Base-by-base conservation (phyloP, 2,888 invertebrate genomes). In the Busseola fusca region DNA sequence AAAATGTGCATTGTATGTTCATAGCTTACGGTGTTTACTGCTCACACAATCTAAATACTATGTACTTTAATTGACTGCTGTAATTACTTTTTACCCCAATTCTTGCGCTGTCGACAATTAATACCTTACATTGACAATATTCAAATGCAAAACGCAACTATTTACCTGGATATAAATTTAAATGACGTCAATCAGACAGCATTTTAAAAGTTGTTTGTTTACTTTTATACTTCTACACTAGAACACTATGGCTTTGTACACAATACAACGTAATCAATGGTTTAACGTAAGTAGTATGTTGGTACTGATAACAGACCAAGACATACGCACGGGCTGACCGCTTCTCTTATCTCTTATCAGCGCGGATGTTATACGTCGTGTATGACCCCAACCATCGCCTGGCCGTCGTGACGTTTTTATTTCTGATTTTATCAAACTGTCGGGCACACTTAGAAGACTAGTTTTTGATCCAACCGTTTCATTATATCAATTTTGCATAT, bases 341-440 rank as follows among this genome's bases (percentile, higher is more conserved):
- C 80, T 82, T 83, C 86, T 74, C 84, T 87, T 89, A 90, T 90
- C 91, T 77, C 81, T 86, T 91, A 91, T 92, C 91, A 86, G 88
- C 76, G 78, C 85, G 88, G 87, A 88, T 87, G 88, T 88, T 84
- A 89, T 89, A 86, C 88, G 83, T 86, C 86, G 85, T 82, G 82
- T 85, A 81, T 89, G 90, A 92, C 92, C 91, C 90, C 81, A 81
- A 68, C 57, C 68, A 64, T 70, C 62, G 67, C 84, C 84, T 84
- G 85, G 82, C 87, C 86, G 84, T 78, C 78, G 72, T 88, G 87
- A 89, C 86, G 87, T 88, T 81, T 86, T 74, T 80, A 64, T 64
- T 80, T 70, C 69, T 37, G 78, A 74, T 76, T 67, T 68, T 80
- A 83, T 81, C 70, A 52, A 71, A 64, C 57, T 57, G 42, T 52